Evolutionary conservation across 1,140 invertebrate genomes (phyloP).

Genomic region (Lycorma delicatula): DNA sequence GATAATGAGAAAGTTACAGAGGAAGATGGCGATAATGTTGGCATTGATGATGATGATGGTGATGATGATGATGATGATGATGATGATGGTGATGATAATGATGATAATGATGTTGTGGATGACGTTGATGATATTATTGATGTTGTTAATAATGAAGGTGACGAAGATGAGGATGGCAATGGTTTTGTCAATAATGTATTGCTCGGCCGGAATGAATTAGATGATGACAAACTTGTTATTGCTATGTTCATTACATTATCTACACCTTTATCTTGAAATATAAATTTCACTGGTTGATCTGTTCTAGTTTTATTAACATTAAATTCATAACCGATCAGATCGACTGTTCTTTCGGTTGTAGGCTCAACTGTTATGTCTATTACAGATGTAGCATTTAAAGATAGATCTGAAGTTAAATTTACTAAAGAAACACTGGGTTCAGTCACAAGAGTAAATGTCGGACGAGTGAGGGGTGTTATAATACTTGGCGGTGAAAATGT

Average conservation of each 20-base stretch:
- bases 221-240: too few relatives aligned
- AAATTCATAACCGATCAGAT: too few relatives aligned
- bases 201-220: conserved; percentile 19
- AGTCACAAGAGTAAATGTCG: conserved; percentile 25
- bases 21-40: too few relatives aligned
- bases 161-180: conserved; percentile 33
- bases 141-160: conserved; percentile 32
- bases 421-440: conserved; percentile 25
- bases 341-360: too few relatives aligned
- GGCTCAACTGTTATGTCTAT: not conserved
- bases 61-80: not conserved
- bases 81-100: conserved; percentile 23
- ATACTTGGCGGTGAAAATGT: conserved; percentile 10
- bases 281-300: too few relatives aligned
- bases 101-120: conserved; percentile 29
- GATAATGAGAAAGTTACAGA: too few relatives aligned
- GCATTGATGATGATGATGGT: not conserved
- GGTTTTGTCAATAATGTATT: conserved; percentile 17
- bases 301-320: too few relatives aligned
- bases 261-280: too few relatives aligned
- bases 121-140: conserved; percentile 30
- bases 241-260: too few relatives aligned
- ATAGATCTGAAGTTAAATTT: conserved; percentile 8
- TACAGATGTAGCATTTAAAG: conserved; percentile 2
- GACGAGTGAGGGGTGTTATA: conserved; percentile 26